Conservation (phyloP, 2,113 vertebrate genomes). For the Crypturellus undulatus region DNA sequence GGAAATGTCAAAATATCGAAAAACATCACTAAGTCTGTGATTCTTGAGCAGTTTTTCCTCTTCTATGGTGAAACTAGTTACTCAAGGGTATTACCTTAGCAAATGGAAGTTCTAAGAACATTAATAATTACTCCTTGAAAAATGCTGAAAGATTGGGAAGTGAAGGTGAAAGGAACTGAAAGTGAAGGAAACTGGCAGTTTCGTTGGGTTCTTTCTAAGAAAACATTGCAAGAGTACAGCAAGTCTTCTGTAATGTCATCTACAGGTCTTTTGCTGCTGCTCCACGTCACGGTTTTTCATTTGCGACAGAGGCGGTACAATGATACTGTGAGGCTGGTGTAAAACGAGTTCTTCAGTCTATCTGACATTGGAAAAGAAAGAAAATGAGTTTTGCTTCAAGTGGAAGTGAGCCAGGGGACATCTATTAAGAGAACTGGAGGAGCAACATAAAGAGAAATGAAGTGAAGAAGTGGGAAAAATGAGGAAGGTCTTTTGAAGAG, state of each 20-base stretch:
- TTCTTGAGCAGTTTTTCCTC: not conserved
- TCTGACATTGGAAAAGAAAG: constrained; percentile 23
- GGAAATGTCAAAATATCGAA: not conserved
- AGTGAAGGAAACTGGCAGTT: not conserved
- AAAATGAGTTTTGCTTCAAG: not conserved
- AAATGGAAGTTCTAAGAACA: not conserved
- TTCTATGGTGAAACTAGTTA: not conserved
- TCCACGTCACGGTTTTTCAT: not conserved
- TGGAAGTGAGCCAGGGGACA: constrained; percentile 21
- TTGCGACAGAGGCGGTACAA: constrained; percentile 17
- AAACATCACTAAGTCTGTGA: fast-evolving
- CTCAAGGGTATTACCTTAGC: not conserved
- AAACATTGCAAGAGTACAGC: not conserved
- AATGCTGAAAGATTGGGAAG: not conserved
- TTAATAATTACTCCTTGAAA: not conserved
- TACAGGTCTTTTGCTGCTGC: not conserved
- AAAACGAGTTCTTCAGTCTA: constrained; percentile 14
- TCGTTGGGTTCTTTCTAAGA: not conserved
- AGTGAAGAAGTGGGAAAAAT: not conserved
- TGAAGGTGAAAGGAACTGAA: not conserved
- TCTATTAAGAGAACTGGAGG: not conserved
- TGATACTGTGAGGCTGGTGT: constrained; percentile 11
- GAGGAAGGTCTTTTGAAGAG: not conserved
- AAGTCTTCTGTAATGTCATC: not conserved
- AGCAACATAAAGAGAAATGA: not conserved